phyloP scores from a whole-genome alignment of 1,140 invertebrate species.

The Zaprionus tsacasi region DNA sequence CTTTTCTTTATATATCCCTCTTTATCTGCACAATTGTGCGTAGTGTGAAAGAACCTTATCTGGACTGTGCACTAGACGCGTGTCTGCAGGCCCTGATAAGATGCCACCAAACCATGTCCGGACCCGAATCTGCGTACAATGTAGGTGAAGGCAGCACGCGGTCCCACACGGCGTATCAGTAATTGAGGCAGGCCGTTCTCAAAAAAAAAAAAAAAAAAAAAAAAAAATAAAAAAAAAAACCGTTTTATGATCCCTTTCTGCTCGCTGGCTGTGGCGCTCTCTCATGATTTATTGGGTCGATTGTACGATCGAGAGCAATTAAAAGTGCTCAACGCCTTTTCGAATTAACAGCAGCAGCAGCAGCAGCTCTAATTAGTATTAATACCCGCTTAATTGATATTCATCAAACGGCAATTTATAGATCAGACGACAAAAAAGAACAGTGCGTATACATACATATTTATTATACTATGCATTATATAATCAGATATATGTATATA shows the following conservation, averaged over 20 bases:
- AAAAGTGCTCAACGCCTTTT: conserved; percentile 10
- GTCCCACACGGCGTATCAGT: conserved; percentile 38
- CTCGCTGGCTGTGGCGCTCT: not conserved
- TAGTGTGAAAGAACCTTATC: not conserved
- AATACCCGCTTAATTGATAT: conserved; percentile 61
- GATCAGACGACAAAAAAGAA: not conserved
- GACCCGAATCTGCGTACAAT: conserved; percentile 17
- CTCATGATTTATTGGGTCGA: conserved; percentile 13
- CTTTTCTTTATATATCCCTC: not conserved
- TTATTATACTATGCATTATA: conserved; percentile 19
- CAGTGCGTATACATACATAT: conserved; percentile 4
- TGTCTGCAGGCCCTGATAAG: conserved; percentile 32
- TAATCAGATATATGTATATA: conserved; percentile 8
- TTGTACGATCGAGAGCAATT: conserved; percentile 26
- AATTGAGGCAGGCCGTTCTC: conserved; percentile 41
- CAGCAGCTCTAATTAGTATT: conserved; percentile 49
- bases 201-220: not conserved
- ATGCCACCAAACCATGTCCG: not conserved
- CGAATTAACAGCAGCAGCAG: conserved; percentile 18
- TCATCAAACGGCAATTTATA: conserved; percentile 66
- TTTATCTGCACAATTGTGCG: not conserved
- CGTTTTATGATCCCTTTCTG: conserved; percentile 6
- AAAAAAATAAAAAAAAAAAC: not conserved
- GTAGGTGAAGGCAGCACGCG: conserved; percentile 57
- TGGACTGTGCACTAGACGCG: conserved; percentile 28